These are phyloP conservation scores for Aplocera efformata DNA, from an alignment of 2,888 invertebrate species.

Conservation along the genomic window DNA sequence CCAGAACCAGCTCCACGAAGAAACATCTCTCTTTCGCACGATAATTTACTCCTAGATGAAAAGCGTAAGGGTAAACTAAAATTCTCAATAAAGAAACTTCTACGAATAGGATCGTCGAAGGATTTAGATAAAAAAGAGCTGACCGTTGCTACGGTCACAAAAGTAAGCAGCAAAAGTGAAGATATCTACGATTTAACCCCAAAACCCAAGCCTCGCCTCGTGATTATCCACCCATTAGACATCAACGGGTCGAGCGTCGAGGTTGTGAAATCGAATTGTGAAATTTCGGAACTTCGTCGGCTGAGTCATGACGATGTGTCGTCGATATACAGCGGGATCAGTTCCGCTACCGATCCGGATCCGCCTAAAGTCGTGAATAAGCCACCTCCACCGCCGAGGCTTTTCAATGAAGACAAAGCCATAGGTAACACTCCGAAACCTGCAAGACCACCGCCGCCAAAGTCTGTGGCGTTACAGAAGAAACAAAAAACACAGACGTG, in stretches of 20 bases:
- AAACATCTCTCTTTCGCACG: slow-evolving; percentile 87
- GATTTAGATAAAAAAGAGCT: slow-evolving; percentile 82
- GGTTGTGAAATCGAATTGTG: slow-evolving; percentile 82
- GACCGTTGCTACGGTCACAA: slow-evolving; percentile 60
- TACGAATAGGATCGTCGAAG: slow-evolving; percentile 88
- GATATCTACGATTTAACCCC: slow-evolving; percentile 80
- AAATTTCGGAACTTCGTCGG: slow-evolving; percentile 60
- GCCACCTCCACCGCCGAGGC: slow-evolving; percentile 90
- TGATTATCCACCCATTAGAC: slow-evolving; percentile 94
- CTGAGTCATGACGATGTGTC: slow-evolving; percentile 78
- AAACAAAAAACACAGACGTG: slow-evolving; percentile 80
- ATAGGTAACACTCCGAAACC: slow-evolving; percentile 81
- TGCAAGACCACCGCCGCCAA: slow-evolving; percentile 87
- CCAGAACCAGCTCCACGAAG: slow-evolving; percentile 86
- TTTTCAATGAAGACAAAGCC: slow-evolving; percentile 70
- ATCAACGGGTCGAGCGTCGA: slow-evolving; percentile 90
- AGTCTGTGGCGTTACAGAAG: slow-evolving; percentile 82
- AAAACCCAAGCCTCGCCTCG: slow-evolving; percentile 86
- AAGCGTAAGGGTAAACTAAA: slow-evolving; percentile 86
- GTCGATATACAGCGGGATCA: slow-evolving; percentile 70
- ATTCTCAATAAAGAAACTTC: slow-evolving; percentile 91
- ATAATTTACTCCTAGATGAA: slow-evolving; percentile 82
- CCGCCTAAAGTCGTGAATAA: slow-evolving; percentile 72
- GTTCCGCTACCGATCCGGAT: slow-evolving; percentile 61
- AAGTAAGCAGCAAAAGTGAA: slow-evolving; percentile 75